Evolutionary conservation across 2,797 vertebrate species (phyloP), one percentile per base, ranked within the genome.

Genomic region (Melopsittacus undulatus): DNA sequence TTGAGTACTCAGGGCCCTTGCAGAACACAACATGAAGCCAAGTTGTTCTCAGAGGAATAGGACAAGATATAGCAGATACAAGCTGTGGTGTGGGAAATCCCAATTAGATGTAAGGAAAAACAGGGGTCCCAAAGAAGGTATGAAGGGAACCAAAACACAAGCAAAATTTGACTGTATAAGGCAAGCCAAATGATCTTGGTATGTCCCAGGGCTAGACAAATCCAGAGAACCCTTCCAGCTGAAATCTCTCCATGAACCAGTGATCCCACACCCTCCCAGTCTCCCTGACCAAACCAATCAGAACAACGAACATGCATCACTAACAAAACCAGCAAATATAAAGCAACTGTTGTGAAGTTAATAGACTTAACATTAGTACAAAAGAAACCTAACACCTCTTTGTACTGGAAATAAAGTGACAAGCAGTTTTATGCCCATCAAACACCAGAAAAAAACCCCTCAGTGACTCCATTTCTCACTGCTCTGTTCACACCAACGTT

Each of bases 291-390:
- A 87, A 78, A 59, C 11, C 40, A 80, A 74, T 36, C 13, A 8
- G 40, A 74, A 32, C 13, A 87, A 49, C 0, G 0, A 62, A 70
- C 0, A 0, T 0, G 0, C 3, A 4, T 3, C 40, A 64, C 22
- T 87, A 45, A 52, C 45, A 80, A 63, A 95, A 45, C 10, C 45
- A 77, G 59, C 11, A 29, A 54, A 54, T 14, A 26, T 22, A 36
- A 46, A 68, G 38, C n/a, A 75, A 69, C n/a, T 90, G 17, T 1
- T 63, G 38, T 45, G n/a, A 69, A 83, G 59, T 62, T 83, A 40
- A 29, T 2, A 32, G 43, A 64, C 24, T 40, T 64, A 46, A 54
- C 1, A 0, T 5, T 8, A 57, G 6, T 32, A n/a, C 4, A 66
- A 68, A 21, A 63, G 38, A 67, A 90, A 63, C 24, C 10, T 24